These are phyloP conservation scores for Acipenser ruthenus DNA, from an alignment of 2,797 vertebrate species.

Conservation along the genomic window DNA sequence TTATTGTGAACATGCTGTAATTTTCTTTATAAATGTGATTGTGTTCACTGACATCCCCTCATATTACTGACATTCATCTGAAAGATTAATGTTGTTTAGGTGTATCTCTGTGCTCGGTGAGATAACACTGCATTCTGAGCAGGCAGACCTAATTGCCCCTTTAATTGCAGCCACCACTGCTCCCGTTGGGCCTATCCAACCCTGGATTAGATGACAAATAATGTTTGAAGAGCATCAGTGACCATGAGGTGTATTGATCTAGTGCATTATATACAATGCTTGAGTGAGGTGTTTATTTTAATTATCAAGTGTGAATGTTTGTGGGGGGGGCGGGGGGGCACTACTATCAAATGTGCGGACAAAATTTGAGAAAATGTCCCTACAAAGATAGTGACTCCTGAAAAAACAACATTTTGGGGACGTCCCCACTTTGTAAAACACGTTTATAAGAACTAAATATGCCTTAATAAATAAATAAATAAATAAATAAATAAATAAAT, in stretches of 20 bases:
- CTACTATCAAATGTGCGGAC: background rate
- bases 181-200: conserved; percentile 4
- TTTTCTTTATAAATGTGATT: conserved; percentile 47
- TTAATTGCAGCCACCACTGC: conserved; percentile 38
- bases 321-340: background rate
- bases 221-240: conserved; percentile 16
- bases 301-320: background rate
- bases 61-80: conserved; percentile 40
- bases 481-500: no score
- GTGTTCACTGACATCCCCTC: conserved; percentile 43
- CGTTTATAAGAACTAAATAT: background rate
- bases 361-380: no score
- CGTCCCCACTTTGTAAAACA: no score
- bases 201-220: conserved; percentile 15
- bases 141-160: conserved; percentile 48
- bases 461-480: no score
- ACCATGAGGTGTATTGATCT: conserved; percentile 8
- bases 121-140: conserved; percentile 33
- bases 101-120: conserved; percentile 25
- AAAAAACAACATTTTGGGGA: no score
- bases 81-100: conserved; percentile 49
- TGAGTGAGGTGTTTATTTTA: background rate
- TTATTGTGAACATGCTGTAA: conserved; percentile 46
- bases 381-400: no score
- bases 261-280: background rate